Evolutionary conservation across 2,888 invertebrate species (phyloP).

Genomic region (Lycaena phlaeas): DNA sequence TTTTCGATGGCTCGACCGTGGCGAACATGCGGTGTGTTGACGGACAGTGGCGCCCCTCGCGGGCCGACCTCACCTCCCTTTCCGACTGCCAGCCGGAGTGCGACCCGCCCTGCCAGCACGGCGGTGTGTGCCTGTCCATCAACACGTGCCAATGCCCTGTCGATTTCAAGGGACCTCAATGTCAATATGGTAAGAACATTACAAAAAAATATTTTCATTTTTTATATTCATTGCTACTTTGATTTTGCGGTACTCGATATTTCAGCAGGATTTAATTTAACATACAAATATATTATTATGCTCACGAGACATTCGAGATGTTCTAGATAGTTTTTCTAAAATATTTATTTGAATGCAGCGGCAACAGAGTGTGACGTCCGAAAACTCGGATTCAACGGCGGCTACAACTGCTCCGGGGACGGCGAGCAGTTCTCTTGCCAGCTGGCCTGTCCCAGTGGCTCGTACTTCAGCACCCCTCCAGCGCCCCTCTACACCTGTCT

Average conservation of each 20-base stretch:
- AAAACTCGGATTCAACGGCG: conserved; percentile 83
- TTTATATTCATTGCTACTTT: no score
- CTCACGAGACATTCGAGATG: no score
- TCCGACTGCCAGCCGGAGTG: conserved; percentile 81
- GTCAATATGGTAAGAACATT: conserved; percentile 77
- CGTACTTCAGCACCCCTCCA: conserved; percentile 74
- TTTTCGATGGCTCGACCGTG: conserved; percentile 79
- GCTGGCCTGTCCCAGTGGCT: conserved; percentile 77
- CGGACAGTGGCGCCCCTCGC: conserved; percentile 80
- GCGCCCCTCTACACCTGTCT: conserved; percentile 77
- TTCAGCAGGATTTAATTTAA: no score
- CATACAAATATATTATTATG: no score
- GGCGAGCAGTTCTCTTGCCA: conserved; percentile 75
- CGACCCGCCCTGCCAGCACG: conserved; percentile 82
- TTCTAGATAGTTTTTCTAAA: no score
- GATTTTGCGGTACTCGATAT: background rate
- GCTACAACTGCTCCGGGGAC: conserved; percentile 79
- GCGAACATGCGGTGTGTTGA: conserved; percentile 79
- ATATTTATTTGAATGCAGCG: no score
- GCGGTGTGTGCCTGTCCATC: conserved; percentile 84
- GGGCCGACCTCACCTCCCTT: conserved; percentile 74
- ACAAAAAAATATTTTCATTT: no score
- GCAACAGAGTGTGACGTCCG: conserved; percentile 73
- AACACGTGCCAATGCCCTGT: conserved; percentile 86
- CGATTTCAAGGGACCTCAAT: conserved; percentile 79